phyloP scores from a whole-genome alignment of 2,888 invertebrate species.

The Muschampia plurimacula region DNA sequence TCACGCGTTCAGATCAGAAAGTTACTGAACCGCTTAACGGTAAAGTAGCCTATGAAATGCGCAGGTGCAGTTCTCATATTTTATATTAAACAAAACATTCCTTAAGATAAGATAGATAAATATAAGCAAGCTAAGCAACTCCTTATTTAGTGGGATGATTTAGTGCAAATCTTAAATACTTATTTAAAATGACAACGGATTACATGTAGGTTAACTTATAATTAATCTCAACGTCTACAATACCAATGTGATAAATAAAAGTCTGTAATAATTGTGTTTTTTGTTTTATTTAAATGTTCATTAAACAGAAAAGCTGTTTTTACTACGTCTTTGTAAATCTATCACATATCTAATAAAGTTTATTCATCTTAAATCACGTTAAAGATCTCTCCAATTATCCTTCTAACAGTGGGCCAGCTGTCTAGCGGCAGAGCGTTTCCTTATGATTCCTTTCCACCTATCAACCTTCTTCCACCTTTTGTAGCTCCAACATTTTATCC shows the following conservation, averaged over 20 bases:
- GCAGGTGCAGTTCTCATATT: constrained; percentile 73
- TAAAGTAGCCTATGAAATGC: constrained; percentile 54
- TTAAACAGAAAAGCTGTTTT: neutral
- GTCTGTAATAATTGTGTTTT: neutral
- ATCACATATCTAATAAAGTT: neutral
- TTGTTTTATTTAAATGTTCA: constrained; percentile 15
- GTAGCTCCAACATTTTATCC: constrained; percentile 71
- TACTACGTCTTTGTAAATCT: neutral
- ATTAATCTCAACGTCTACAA: constrained; percentile 16
- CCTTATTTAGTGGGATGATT: neutral
- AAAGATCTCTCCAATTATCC: constrained; percentile 37
- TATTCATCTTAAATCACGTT: constrained; percentile 15
- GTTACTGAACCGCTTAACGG: constrained; percentile 63
- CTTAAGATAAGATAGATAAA: constrained; percentile 3
- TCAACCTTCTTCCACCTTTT: constrained; percentile 75
- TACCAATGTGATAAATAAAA: constrained; percentile 12
- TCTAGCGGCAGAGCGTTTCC: constrained; percentile 65
- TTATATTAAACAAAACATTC: constrained; percentile 57
- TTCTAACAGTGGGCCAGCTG: constrained; percentile 58
- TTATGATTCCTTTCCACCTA: constrained; percentile 43
- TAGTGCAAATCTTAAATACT: neutral
- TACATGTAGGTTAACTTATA: neutral
- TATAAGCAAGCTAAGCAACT: neutral
- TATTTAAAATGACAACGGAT: neutral
- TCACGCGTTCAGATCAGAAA: constrained; percentile 56